A percentile compares a stretch with the other conserved stretches of the same genome.
Evolutionary conservation across 2,888 invertebrate genomes (phyloP).

Genomic region (Xanthostigma xanthostigma): DNA sequence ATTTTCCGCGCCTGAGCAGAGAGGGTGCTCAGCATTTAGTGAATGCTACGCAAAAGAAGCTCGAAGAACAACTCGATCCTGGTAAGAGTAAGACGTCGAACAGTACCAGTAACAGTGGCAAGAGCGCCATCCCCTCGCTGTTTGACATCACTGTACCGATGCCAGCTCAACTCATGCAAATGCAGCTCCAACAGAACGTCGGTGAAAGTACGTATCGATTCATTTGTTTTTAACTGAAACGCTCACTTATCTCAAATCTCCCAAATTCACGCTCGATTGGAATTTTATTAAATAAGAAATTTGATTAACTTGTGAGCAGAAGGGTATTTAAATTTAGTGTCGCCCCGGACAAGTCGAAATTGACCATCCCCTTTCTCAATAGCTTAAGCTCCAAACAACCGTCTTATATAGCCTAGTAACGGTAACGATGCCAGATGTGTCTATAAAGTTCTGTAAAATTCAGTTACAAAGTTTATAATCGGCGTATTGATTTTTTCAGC

Average conservation of each 20-base stretch:
- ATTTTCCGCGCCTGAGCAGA: constrained; percentile 68
- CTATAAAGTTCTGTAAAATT: too few relatives aligned
- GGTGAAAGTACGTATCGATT: neutral
- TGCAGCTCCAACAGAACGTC: neutral
- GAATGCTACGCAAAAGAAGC: constrained; percentile 31
- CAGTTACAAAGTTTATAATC: too few relatives aligned
- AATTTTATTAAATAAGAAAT: too few relatives aligned
- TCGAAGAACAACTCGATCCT: constrained; percentile 28
- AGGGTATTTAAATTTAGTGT: too few relatives aligned
- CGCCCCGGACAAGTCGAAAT: too few relatives aligned
- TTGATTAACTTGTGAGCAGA: too few relatives aligned
- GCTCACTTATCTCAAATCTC: neutral
- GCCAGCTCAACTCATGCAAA: constrained; percentile 18
- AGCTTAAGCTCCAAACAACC: too few relatives aligned
- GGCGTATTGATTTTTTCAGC: too few relatives aligned
- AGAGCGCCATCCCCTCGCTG: constrained; percentile 23
- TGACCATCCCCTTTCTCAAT: too few relatives aligned
- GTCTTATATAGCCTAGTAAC: too few relatives aligned
- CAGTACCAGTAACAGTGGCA: constrained; percentile 9
- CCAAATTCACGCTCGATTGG: too few relatives aligned
- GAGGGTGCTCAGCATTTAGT: constrained; percentile 50
- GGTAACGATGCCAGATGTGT: too few relatives aligned
- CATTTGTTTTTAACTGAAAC: neutral
- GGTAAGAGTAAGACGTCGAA: constrained; percentile 16
- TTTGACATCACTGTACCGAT: constrained; percentile 25